A percentile compares a stretch with the other conserved stretches of the same genome.
Evolutionary conservation across 2,888 invertebrate species (phyloP).

Genomic region (Nasonovia ribisnigri): DNA sequence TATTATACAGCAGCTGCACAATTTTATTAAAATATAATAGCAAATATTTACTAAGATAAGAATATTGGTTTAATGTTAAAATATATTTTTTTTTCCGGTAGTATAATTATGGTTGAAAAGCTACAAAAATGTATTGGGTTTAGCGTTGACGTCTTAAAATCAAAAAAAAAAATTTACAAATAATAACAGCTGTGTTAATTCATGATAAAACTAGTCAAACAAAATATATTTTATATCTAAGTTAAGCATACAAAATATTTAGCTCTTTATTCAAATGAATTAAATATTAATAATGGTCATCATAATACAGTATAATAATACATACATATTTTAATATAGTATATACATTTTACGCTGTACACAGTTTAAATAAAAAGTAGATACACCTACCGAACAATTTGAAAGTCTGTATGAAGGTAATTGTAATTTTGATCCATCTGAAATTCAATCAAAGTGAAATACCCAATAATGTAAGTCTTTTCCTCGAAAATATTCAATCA

Average conservation of each 20-base stretch:
- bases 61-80: not conserved
- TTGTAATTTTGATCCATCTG: not conserved
- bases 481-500: not conserved
- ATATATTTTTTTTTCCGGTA: not conserved
- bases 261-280: not conserved
- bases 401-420: not conserved
- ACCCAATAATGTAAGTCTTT: not conserved
- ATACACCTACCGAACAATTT: not conserved
- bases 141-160: not conserved
- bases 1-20: not conserved
- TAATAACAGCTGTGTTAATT: not conserved
- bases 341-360: not conserved
- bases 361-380: not conserved
- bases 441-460: constrained; percentile 6
- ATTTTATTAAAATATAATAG: not conserved
- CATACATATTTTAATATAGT: not conserved
- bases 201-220: not conserved
- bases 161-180: not conserved
- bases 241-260: not conserved
- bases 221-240: not conserved
- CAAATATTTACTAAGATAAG: not conserved
- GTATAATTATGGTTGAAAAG: not conserved
- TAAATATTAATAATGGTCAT: not conserved
- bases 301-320: not conserved
- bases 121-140: not conserved